Percentiles rank a stretch among this genome's conserved stretches.
Evolutionary conservation across 2,797 vertebrate genomes (phyloP).

Genomic region (Gymnoscopelus braueri): DNA sequence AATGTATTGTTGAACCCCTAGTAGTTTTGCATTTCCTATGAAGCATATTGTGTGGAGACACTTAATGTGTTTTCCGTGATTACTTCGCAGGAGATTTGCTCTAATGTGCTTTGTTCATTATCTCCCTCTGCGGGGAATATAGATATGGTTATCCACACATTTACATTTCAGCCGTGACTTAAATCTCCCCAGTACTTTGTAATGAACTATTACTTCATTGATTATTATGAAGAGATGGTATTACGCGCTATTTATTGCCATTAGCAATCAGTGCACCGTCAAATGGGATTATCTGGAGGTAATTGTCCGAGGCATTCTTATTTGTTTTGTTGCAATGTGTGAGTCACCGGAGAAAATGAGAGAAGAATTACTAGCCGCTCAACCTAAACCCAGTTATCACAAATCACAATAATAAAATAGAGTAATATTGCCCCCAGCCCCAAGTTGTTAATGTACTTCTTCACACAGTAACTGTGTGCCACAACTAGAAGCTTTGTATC

Average conservation of each 20-base stretch:
- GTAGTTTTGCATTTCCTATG: too few relatives aligned
- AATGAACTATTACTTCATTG: background rate
- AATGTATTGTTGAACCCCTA: too few relatives aligned
- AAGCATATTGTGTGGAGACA: too few relatives aligned
- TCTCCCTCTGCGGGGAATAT: constrained; percentile 1
- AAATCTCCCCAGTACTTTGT: background rate
- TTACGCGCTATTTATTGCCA: constrained; percentile 18
- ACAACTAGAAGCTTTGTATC: too few relatives aligned
- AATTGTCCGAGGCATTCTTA: constrained; percentile 44
- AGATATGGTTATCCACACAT: constrained; percentile 21
- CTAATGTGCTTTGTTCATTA: background rate
- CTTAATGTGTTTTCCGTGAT: too few relatives aligned
- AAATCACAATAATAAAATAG: constrained; percentile 7
- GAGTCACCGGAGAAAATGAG: constrained; percentile 35
- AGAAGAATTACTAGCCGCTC: constrained; percentile 18
- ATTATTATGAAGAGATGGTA: constrained; percentile 10
- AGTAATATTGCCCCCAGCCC: background rate
- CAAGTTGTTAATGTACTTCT: background rate
- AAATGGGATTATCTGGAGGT: constrained; percentile 39
- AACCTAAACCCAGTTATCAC: constrained; percentile 15
- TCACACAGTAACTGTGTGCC: background rate
- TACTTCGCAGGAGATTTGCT: too few relatives aligned
- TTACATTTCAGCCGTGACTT: background rate
- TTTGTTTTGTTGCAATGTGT: constrained; percentile 41
- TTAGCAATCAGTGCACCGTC: constrained; percentile 40